Conservation (phyloP, 2,888 invertebrate species). For the Gryllus longicercus region DNA sequence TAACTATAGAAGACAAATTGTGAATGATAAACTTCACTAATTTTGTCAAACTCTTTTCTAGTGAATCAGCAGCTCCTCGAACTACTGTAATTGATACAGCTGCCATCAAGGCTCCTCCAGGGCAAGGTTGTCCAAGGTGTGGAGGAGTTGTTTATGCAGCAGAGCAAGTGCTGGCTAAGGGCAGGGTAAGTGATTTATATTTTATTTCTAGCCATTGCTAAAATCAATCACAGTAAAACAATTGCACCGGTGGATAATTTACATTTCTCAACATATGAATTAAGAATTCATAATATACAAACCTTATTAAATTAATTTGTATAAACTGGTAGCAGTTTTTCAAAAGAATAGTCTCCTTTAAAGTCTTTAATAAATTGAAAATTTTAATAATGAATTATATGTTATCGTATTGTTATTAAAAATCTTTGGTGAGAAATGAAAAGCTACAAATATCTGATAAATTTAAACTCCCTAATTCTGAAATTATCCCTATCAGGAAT, state of each 20-base stretch:
- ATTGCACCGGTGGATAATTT: too few relatives aligned
- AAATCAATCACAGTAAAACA: too few relatives aligned
- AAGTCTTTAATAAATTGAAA: too few relatives aligned
- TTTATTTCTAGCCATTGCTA: too few relatives aligned
- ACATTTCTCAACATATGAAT: too few relatives aligned
- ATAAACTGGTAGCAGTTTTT: too few relatives aligned
- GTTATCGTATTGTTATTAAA: not conserved
- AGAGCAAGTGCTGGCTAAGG: slow-evolving; percentile 88
- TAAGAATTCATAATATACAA: too few relatives aligned
- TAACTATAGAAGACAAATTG: not conserved
- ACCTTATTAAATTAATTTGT: too few relatives aligned
- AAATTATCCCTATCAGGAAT: slow-evolving; percentile 54
- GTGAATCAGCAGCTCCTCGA: slow-evolving; percentile 69
- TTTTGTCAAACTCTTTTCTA: slow-evolving; percentile 43
- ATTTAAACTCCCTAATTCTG: not conserved
- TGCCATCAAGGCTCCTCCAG: slow-evolving; percentile 73
- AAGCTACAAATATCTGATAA: too few relatives aligned
- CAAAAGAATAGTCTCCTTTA: too few relatives aligned
- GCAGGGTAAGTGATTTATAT: slow-evolving; percentile 50
- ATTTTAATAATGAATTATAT: not conserved
- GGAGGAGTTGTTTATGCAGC: slow-evolving; percentile 91
- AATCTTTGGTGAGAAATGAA: not conserved
- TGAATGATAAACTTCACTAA: not conserved
- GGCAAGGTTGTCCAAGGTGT: slow-evolving; percentile 85
- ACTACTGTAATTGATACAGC: slow-evolving; percentile 78